Base-by-base conservation (phyloP, 2,888 invertebrate species). In the Callinectes sapidus region DNA sequence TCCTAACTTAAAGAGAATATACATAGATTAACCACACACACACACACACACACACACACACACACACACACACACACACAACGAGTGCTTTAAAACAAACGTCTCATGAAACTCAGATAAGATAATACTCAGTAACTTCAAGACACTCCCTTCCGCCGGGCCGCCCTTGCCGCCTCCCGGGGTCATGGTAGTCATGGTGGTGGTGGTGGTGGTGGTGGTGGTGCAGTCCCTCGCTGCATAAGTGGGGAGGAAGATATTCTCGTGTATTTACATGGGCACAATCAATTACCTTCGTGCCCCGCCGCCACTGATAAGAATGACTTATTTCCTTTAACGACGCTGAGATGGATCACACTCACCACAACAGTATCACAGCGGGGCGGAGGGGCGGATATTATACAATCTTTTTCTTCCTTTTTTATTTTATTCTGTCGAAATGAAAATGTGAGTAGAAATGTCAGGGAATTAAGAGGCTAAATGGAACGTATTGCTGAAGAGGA, bases 1-100 rank as follows among this genome's bases (percentile, higher is more conserved):
- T 48, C 48, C 48, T 10, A 48, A 48, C 48, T 48, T 5, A 28
- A 23, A 28, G 28, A 28, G 3, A 71, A n/a, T 28, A 71, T 28
- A 71, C 48, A 48, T 48, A 28, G n/a, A n/a, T n/a, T n/a, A n/a
- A n/a, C n/a, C 87, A 54, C 87, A 87, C 87, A 87, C 87, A 87
- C 87, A 87, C 87, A 54, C 87, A 54, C 87, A 71, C 71, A 71
- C 71, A 71, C 71, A 71, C 71, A 71, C 71, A 71, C 71, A 71
- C 71, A 71, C 71, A 71, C 71, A 71, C 71, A 71, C 71, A 71
- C 71, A 71, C 71, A 71, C 71, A 71, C 71, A 71, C 71, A 28
- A 28, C 71, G 32, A 48, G 32, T 32, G 42, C 54, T 28, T 48
- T 48, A 32, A 42, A 48, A 87, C 48, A 39, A 28, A 87, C 14